phyloP scores from a whole-genome alignment of 1,140 invertebrate species.

The Epicauta chinensis region DNA sequence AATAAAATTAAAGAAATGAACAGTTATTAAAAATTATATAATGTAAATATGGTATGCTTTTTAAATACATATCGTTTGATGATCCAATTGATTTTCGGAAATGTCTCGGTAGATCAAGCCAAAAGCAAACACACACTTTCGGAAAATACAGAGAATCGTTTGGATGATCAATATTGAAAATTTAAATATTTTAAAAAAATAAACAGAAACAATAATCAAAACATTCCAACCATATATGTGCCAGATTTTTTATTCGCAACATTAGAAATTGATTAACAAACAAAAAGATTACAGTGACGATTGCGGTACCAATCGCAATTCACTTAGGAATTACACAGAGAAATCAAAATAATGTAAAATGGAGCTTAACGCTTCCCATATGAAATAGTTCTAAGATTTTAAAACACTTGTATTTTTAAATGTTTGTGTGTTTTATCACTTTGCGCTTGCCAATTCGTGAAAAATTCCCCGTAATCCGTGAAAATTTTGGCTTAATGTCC shows the following conservation, averaged over 20 bases:
- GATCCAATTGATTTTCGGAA: slow-evolving; percentile 12
- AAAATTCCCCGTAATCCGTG: background rate
- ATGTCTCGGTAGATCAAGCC: too few relatives aligned
- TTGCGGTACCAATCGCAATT: too few relatives aligned
- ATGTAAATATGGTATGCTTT: slow-evolving; percentile 40
- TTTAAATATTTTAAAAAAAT: too few relatives aligned
- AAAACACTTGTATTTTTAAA: slow-evolving; percentile 40
- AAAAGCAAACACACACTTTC: too few relatives aligned
- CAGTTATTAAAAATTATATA: too few relatives aligned
- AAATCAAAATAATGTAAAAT: background rate
- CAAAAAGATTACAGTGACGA: too few relatives aligned
- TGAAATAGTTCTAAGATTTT: slow-evolving; percentile 36
- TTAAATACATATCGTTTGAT: slow-evolving; percentile 43
- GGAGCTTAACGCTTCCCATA: slow-evolving; percentile 8
- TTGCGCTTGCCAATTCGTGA: slow-evolving; percentile 31
- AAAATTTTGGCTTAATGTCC: background rate
- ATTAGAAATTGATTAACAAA: slow-evolving; percentile 11
- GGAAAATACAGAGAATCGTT: slow-evolving; percentile 19
- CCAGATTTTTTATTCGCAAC: slow-evolving; percentile 45
- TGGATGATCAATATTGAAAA: slow-evolving; percentile 26
- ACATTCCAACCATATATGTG: slow-evolving; percentile 48
- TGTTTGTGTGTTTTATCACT: slow-evolving; percentile 41
- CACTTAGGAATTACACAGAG: slow-evolving; percentile 16
- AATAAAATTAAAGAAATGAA: slow-evolving; percentile 37
- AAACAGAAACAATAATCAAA: slow-evolving; percentile 25